Evolutionary conservation across 1,140 invertebrate species (phyloP).

Genomic region (Hesperophylax magnus): DNA sequence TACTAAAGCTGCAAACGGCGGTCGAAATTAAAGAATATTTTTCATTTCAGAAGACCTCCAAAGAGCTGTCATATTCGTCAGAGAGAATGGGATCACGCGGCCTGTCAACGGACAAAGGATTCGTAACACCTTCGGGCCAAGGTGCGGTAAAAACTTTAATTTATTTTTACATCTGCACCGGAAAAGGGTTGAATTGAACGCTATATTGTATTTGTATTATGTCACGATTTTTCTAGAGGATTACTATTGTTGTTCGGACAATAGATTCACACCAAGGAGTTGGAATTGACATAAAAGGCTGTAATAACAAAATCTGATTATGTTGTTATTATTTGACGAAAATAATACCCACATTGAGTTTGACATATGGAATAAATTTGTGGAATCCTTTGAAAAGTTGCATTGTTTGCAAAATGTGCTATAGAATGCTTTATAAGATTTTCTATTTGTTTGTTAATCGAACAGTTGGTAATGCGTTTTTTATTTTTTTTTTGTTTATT

Average conservation of each 20-base stretch:
- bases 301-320: constrained; percentile 53
- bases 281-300: constrained; percentile 13
- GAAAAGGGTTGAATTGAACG: constrained; percentile 46
- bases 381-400: no score
- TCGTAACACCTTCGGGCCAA: constrained; percentile 36
- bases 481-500: no score
- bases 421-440: no score
- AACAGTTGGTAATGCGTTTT: no score
- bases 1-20: constrained; percentile 5
- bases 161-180: constrained; percentile 55
- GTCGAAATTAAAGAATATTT: constrained; percentile 13
- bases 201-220: constrained; percentile 31
- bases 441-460: no score
- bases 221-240: constrained; percentile 41
- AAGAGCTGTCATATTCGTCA: constrained; percentile 53
- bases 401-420: no score
- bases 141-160: constrained; percentile 49
- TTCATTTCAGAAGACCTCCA: constrained; percentile 11
- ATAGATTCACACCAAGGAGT: constrained; percentile 10
- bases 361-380: background rate
- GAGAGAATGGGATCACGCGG: constrained; percentile 38
- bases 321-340: constrained; percentile 16
- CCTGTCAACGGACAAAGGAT: constrained; percentile 44
- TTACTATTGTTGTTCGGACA: constrained; percentile 43
- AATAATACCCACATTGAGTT: constrained; percentile 10